Evolutionary conservation across 23 tunicate species (phyloP).

Genomic region (Diplosoma virens): DNA sequence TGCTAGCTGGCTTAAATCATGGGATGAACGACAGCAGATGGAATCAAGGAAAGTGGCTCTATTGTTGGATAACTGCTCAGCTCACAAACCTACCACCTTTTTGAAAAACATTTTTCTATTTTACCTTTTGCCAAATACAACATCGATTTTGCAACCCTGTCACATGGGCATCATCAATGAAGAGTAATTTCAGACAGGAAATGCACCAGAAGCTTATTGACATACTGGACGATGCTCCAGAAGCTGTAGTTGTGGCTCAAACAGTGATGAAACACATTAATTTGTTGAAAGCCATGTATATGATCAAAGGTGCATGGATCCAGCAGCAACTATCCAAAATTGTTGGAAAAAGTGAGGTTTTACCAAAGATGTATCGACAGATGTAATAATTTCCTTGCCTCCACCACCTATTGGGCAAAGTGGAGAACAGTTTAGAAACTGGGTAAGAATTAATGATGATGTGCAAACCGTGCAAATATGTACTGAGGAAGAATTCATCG

Average conservation of each 20-base stretch:
- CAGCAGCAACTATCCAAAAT: slow-evolving; percentile 14
- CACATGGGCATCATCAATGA: slow-evolving; percentile 30
- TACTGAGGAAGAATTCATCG: too few relatives aligned
- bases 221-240: slow-evolving; percentile 26
- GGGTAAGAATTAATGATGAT: too few relatives aligned
- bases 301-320: slow-evolving; percentile 25
- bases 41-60: slow-evolving; percentile 25
- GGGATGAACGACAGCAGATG: slow-evolving; percentile 1
- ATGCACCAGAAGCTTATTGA: slow-evolving; percentile 26
- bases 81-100: slow-evolving; percentile 15
- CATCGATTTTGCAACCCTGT: slow-evolving; percentile 35
- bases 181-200: slow-evolving; percentile 21
- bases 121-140: slow-evolving; percentile 29
- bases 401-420: slow-evolving; percentile 35
- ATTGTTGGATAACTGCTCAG: slow-evolving; percentile 16
- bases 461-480: too few relatives aligned
- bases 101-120: slow-evolving; percentile 17
- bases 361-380: slow-evolving; percentile 2
- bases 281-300: slow-evolving; percentile 34
- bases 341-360: slow-evolving; percentile 39
- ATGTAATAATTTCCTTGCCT: slow-evolving; percentile 30
- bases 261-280: slow-evolving; percentile 32
- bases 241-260: slow-evolving; percentile 33
- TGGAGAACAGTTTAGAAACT: slow-evolving; percentile 25
- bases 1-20: slow-evolving; percentile 3